Evolutionary conservation across 2,797 vertebrate species (phyloP), one percentile per base, ranked within the genome.

Genomic region (Scarus forsteni): DNA sequence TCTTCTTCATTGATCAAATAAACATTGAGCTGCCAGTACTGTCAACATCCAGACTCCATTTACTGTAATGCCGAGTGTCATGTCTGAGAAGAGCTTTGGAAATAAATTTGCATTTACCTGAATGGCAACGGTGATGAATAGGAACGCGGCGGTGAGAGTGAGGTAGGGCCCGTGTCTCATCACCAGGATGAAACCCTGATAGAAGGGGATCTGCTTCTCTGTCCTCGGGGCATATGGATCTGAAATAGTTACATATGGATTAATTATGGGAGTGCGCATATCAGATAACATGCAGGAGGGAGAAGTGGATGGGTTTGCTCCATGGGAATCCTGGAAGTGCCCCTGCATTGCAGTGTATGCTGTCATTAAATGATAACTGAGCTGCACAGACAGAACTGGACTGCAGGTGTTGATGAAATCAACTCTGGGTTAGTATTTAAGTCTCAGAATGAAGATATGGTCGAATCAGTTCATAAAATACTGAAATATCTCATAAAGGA

Each of bases 71-170:
- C 12, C 9, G 15, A 46, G 68, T 59, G 69, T 65, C 69, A 13
- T 66, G 70, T 70, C 68, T 71, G 68, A 64, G 73, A 63, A 73
- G 42, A 14, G 69, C 48, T 34, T 63, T 1, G 6, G 38, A 42
- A 66, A 73, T 68, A 66, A 39, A 64, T 74, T 0, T 49, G 58
- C 67, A 66, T 67, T 92, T 95, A 99, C 98, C 98, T 99, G 97
- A 79, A 99, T 94, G 15, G 97, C 98, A 35, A 98, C 96, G 0
- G 97, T 96, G 88, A 98, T 97, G 94, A 99, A 96, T 88, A 99
- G 95, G 92, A 99, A 99, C 1, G 96, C 93, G 6, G 94, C 89
- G 0, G 96, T 96, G 43, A 99, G 94, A n/a, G 90, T 98, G 84
- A 97, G 86, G 67, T 98, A 99, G 0, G 98, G 97, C 0, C 94